phyloP scores from a whole-genome alignment of 2,888 invertebrate genomes.

The Hololepta plana region DNA sequence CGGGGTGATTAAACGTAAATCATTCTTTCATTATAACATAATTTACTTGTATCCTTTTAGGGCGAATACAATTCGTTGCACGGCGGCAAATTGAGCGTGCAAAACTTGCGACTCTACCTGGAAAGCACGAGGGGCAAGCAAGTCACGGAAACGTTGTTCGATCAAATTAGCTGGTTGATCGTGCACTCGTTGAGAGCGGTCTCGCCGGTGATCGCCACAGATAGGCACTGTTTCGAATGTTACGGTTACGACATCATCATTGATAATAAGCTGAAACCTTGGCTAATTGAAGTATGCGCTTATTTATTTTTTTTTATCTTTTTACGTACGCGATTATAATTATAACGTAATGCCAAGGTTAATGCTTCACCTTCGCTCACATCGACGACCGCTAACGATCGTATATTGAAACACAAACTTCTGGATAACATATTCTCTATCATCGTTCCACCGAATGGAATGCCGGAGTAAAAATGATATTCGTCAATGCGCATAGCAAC shows the following conservation, averaged over 20 bases:
- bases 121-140: constrained; percentile 81
- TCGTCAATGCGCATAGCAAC: constrained; percentile 3
- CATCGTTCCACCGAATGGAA: constrained; percentile 72
- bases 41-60: constrained; percentile 24
- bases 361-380: constrained; percentile 91
- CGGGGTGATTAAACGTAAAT: constrained; percentile 45
- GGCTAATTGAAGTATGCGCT: constrained; percentile 75
- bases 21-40: no score
- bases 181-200: constrained; percentile 88
- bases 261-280: constrained; percentile 84
- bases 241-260: constrained; percentile 96
- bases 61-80: constrained; percentile 87
- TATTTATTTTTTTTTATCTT: neutral
- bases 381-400: constrained; percentile 85
- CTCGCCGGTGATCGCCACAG: constrained; percentile 81
- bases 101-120: constrained; percentile 74
- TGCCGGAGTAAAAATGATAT: constrained; percentile 51
- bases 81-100: constrained; percentile 87
- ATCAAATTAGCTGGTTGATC: constrained; percentile 76
- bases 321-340: constrained; percentile 1
- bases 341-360: no score
- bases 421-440: constrained; percentile 85
- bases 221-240: constrained; percentile 82
- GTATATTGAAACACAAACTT: constrained; percentile 83
- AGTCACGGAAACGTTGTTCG: constrained; percentile 75